Conservation (phyloP, 2,113 vertebrate species). For the Aepyceros melampus region DNA sequence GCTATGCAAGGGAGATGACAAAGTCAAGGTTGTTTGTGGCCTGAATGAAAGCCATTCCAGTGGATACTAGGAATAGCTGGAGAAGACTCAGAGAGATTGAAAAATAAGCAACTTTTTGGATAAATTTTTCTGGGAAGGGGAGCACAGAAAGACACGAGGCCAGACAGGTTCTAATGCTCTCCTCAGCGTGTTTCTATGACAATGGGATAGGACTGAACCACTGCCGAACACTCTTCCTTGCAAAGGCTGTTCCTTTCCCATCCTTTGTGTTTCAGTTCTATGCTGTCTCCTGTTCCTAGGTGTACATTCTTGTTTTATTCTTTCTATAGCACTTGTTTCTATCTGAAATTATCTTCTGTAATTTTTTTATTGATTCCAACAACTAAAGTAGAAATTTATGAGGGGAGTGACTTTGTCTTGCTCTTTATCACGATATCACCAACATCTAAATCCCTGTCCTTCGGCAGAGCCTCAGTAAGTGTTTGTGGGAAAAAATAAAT, state of each 20-base stretch:
- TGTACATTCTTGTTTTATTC: neutral
- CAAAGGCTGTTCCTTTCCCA: neutral
- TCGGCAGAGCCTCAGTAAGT: neutral
- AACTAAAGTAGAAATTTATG: neutral
- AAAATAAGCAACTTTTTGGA: neutral
- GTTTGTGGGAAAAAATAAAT: neutral
- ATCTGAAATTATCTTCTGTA: neutral
- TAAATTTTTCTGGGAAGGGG: neutral
- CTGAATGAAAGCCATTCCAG: neutral
- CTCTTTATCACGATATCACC: neutral
- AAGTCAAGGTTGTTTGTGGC: neutral
- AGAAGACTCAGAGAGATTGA: neutral
- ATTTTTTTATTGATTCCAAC: neutral
- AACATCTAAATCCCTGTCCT: neutral
- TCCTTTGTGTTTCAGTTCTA: neutral
- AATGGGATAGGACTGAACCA: neutral
- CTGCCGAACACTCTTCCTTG: neutral
- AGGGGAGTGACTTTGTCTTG: neutral
- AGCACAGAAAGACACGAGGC: neutral
- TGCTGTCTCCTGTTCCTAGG: neutral
- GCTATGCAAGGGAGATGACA: neutral
- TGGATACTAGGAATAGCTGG: neutral
- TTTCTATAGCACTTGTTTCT: neutral
- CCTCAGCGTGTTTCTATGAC: neutral
- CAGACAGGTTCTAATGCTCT: neutral